Percentiles rank a stretch among this genome's conserved stretches.
Conservation (phyloP, 1,140 invertebrate species). For the Magallana gigas region DNA sequence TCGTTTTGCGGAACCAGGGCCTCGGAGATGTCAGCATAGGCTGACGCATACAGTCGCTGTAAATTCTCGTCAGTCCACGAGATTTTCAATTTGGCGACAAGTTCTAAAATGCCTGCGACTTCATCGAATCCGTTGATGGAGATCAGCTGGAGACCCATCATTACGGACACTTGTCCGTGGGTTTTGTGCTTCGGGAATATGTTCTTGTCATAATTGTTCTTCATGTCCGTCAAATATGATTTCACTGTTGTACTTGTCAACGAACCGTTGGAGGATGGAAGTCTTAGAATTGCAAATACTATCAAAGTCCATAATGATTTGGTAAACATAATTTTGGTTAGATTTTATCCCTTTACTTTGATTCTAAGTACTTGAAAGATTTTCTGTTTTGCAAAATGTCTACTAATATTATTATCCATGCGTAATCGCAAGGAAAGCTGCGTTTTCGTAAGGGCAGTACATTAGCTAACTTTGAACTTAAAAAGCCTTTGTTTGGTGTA, state of each 20-base stretch:
- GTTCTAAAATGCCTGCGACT: conserved; percentile 39
- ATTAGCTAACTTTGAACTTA: no score
- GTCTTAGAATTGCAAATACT: background rate
- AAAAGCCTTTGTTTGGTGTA: no score
- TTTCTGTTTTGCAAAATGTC: no score
- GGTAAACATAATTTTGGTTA: background rate
- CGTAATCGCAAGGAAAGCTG: no score
- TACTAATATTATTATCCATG: no score
- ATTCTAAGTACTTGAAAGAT: no score
- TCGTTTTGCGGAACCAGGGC: conserved; percentile 43
- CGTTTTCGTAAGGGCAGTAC: no score
- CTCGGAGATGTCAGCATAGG: conserved; percentile 18
- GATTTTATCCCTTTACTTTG: no score
- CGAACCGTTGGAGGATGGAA: background rate
- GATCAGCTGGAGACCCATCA: conserved; percentile 37
- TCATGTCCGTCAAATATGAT: background rate
- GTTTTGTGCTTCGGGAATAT: conserved; percentile 41
- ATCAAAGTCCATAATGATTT: background rate
- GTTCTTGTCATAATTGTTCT: conserved; percentile 1
- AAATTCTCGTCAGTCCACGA: conserved; percentile 47
- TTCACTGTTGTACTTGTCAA: conserved; percentile 28
- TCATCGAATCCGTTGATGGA: conserved; percentile 39
- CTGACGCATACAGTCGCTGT: background rate
- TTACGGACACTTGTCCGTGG: background rate
- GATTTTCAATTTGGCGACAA: conserved; percentile 38